Conservation (phyloP, 1,140 invertebrate genomes). For the Oryzaephilus surinamensis region DNA sequence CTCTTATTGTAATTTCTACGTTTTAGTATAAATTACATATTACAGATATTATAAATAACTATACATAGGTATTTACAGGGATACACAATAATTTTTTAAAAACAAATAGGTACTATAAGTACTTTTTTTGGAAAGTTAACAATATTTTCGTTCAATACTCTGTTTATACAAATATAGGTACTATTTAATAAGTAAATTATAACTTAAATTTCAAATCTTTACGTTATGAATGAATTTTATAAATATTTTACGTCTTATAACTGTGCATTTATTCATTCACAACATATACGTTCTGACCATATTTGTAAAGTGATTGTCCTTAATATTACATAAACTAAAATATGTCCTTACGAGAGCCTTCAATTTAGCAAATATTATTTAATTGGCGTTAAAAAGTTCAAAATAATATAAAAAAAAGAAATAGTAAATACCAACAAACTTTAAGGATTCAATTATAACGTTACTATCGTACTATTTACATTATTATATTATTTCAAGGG, state of each 20-base stretch:
- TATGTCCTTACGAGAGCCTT: too few species aligned
- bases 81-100: slow-evolving; percentile 16
- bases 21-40: slow-evolving; percentile 19
- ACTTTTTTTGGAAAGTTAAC: slow-evolving; percentile 17
- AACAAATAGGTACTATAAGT: slow-evolving; percentile 19
- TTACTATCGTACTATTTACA: slow-evolving; percentile 8
- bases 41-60: slow-evolving; percentile 31
- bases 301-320: slow-evolving; percentile 20
- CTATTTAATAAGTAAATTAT: slow-evolving; percentile 4
- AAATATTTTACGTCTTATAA: background rate
- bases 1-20: slow-evolving; percentile 19
- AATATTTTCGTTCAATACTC: slow-evolving; percentile 8
- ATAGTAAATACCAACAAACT: too few species aligned
- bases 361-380: too few species aligned
- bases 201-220: too few species aligned
- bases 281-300: slow-evolving; percentile 14
- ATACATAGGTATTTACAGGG: slow-evolving; percentile 37
- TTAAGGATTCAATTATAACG: too few species aligned
- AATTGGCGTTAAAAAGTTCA: too few species aligned
- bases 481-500: slow-evolving; percentile 23
- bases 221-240: background rate
- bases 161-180: background rate
- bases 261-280: background rate
- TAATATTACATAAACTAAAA: slow-evolving; percentile 10
- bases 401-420: too few species aligned